Base-by-base conservation (phyloP, 2,888 invertebrate genomes). In the Rhagonycha lutea region DNA sequence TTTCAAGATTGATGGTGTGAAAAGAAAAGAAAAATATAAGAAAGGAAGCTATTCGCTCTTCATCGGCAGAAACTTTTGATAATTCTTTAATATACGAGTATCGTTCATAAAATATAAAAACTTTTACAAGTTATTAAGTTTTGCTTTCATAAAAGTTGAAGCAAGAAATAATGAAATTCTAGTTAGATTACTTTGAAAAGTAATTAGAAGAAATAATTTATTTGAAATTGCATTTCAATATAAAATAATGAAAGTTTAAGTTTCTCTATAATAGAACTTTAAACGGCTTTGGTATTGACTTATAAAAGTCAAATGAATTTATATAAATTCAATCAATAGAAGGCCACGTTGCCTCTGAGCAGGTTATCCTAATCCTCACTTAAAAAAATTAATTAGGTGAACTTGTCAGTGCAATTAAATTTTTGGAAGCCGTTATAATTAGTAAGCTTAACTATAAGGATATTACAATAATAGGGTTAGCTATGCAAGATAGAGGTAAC, bases 381-480 rank as follows among this genome's bases (percentile, higher is more conserved):
- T 1, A 28, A 47, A 47, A 47, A 47, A 47, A 11, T 29, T 29
- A n/a, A 47, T n/a, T 47, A 7, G 7, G 5, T 7, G n/a, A 62
- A 61, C 14, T 18, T 12, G n/a, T 29, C 23, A 5, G 9, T 11
- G 29, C 12, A 62, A 71, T 71, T 63, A 69, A 69, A 28, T 18
- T 24, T 61, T 68, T 70, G 24, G 70, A 23, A 61, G 14, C 24
- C 60, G 60, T 61, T 47, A 68, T 74, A 70, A 28, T 28, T 74
- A 63, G 74, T 18, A n/a, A n/a, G 14, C 28, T 70, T 14, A 60
- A 61, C 70, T 70, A 70, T 74, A 74, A 69, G 74, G 61, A 67
- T 32, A 63, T 63, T 60, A 24, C 68, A 74, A 74, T 74, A 74
- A 70, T 74, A 47, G 74, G 68, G 70, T 74, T 68, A 68, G 67